These are phyloP conservation scores for Meiosimyza decipiens DNA, from an alignment of 2,888 invertebrate species.

Conservation along the genomic window DNA sequence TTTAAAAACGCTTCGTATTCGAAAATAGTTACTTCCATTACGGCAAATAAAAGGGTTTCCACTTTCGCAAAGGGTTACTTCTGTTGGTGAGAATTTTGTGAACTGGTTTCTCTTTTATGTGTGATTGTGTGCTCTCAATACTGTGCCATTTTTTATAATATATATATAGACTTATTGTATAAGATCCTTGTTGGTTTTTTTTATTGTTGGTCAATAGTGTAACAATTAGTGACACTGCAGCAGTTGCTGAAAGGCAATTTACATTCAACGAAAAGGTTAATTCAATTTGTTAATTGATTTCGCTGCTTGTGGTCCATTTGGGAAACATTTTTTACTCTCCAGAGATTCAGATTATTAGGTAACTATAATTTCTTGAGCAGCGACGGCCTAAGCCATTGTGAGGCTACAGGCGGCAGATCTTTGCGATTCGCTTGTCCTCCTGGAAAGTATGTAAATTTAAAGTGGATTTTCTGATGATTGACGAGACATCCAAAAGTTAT, in stretches of 20 bases:
- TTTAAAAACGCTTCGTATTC: slow-evolving; percentile 25
- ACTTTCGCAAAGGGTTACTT: slow-evolving; percentile 10
- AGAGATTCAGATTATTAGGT: too few relatives aligned
- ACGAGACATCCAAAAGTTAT: too few relatives aligned
- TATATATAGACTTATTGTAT: neutral
- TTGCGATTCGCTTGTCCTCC: too few relatives aligned
- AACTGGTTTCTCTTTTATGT: slow-evolving; percentile 15
- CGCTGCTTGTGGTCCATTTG: slow-evolving; percentile 10
- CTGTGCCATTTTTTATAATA: neutral
- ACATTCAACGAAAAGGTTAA: slow-evolving; percentile 19
- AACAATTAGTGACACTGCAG: slow-evolving; percentile 14
- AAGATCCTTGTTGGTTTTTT: neutral
- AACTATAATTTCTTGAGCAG: too few relatives aligned
- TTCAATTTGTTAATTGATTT: slow-evolving; percentile 11
- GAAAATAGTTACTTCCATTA: neutral
- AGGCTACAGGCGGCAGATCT: too few relatives aligned
- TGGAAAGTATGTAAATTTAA: too few relatives aligned
- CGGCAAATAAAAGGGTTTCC: slow-evolving; percentile 28
- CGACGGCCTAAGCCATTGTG: too few relatives aligned
- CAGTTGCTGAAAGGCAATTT: slow-evolving; percentile 20
- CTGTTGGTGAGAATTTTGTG: slow-evolving; percentile 32
- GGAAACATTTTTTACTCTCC: too few relatives aligned
- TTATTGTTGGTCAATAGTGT: slow-evolving; percentile 26
- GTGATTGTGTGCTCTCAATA: neutral
- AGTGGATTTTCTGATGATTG: too few relatives aligned